Percentiles rank a stretch among this genome's conserved stretches.
phyloP scores from a whole-genome alignment of 1,140 invertebrate species.

The Octopus sinensis region DNA sequence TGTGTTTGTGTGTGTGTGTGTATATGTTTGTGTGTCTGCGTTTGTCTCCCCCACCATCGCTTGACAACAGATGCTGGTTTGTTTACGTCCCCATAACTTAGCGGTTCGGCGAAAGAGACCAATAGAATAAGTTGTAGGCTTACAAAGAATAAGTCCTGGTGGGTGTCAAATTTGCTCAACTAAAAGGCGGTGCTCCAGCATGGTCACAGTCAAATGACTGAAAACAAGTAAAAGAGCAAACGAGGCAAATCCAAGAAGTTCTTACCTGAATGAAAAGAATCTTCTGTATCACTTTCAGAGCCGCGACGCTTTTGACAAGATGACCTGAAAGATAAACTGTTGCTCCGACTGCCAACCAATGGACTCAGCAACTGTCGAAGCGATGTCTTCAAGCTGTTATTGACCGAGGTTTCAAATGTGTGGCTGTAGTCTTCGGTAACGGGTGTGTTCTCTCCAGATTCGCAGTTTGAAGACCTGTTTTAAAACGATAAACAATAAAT shows the following conservation, averaged over 20 bases:
- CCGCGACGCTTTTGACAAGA: slow-evolving; percentile 44
- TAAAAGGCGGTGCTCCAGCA: too few relatives aligned
- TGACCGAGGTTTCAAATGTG: neutral
- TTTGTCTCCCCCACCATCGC: too few relatives aligned
- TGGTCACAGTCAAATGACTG: too few relatives aligned
- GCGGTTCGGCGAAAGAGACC: too few relatives aligned
- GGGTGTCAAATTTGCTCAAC: too few relatives aligned
- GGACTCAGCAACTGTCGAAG: slow-evolving; percentile 22
- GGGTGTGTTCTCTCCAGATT: neutral
- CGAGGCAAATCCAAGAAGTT: neutral
- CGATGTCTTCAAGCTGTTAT: slow-evolving; percentile 16
- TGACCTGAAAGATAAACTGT: slow-evolving; percentile 17
- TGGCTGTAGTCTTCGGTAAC: neutral
- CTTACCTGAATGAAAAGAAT: slow-evolving; percentile 59
- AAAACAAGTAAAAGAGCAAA: neutral
- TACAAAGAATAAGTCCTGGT: too few relatives aligned
- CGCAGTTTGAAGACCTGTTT: neutral
- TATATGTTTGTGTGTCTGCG: too few relatives aligned
- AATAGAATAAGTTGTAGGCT: too few relatives aligned
- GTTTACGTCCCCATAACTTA: too few relatives aligned
- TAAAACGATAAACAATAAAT: neutral
- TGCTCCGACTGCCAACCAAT: neutral
- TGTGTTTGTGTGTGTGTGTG: too few relatives aligned
- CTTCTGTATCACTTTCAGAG: slow-evolving; percentile 63
- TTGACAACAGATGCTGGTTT: too few relatives aligned